Evolutionary conservation across 2,797 vertebrate species (phyloP), one percentile per base, ranked within the genome.

Genomic region (Monodelphis domestica): DNA sequence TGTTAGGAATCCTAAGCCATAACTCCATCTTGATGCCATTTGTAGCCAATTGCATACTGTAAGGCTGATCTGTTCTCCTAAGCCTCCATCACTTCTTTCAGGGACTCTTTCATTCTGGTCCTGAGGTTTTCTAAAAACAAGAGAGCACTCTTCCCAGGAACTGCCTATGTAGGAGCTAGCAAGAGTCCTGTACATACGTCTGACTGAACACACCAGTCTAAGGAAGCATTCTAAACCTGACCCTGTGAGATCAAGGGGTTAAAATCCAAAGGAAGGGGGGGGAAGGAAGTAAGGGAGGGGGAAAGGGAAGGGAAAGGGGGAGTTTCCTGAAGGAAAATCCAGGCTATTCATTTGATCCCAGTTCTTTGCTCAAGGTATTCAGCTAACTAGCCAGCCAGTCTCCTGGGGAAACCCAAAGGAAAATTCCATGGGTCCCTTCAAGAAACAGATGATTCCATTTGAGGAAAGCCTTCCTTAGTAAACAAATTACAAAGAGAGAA

Each of bases 361-460:
- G 87, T 88, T 94, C 93, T 91, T 97, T 89, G 92, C 94, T 95
- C 94, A 91, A 57, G 87, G 59, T 87, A 93, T 90, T 90, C 94
- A 17, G n/a, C n/a, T 17, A n/a, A 63, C 12, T n/a, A 63, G 33
- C 91, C 88, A 30, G 54, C 70, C n/a, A 95, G 87, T 59, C 87
- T 87, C 94, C 93, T 17, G 53, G 89, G 93, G 94, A 90, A 87
- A 56, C 90, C 94, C 59, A 53, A 38, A 94, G 95, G 94, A 95
- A 92, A 9, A 45, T 29, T 97, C 90, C 91, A 89, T 88, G 17
- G 12, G 51, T 89, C 92, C 53, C 90, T 70, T 93, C 54, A 84
- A 88, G 57, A 97, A 97, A 91, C 54, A 93, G 92, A 95, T 93
- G 93, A 93, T 89, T 96, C 89, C 87, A 84, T 78, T 88, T 38